Evolutionary conservation across 2,888 invertebrate genomes (phyloP).

Genomic region (Ethmia dodecea): DNA sequence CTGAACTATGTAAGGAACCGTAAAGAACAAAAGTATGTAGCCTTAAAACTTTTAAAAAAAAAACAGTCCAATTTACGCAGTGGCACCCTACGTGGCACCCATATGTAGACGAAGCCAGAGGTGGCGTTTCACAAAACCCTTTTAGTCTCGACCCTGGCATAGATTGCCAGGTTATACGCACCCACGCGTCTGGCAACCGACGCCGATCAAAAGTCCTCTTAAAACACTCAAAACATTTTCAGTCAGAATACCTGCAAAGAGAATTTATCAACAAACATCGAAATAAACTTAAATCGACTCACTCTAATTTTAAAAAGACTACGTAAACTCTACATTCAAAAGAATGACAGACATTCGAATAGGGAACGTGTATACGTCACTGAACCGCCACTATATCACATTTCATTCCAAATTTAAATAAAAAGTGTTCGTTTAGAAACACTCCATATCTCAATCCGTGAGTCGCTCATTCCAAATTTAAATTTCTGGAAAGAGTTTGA

Average conservation of each 20-base stretch:
- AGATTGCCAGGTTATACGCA: constrained; percentile 41
- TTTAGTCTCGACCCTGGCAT: constrained; percentile 54
- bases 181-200: constrained; percentile 58
- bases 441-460: constrained; percentile 62
- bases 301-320: constrained; percentile 16
- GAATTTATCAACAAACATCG: constrained; percentile 8
- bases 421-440: constrained; percentile 57
- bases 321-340: constrained; percentile 24
- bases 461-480: constrained; percentile 61
- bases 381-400: constrained; percentile 52
- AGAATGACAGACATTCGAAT: constrained; percentile 30
- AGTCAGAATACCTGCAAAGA: constrained; percentile 24
- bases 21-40: too few relatives aligned
- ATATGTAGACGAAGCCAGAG: too few relatives aligned
- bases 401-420: constrained; percentile 62
- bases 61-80: too few relatives aligned
- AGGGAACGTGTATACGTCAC: constrained; percentile 45
- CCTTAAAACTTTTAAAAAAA: too few relatives aligned
- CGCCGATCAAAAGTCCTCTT: constrained; percentile 26
- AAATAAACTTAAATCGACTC: background rate
- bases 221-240: constrained; percentile 43
- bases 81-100: too few relatives aligned
- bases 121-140: constrained; percentile 39
- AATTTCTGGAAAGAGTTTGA: constrained; percentile 70
- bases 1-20: too few relatives aligned